Conservation (phyloP, 2,888 invertebrate genomes). For the Masnerella sp. region DNA sequence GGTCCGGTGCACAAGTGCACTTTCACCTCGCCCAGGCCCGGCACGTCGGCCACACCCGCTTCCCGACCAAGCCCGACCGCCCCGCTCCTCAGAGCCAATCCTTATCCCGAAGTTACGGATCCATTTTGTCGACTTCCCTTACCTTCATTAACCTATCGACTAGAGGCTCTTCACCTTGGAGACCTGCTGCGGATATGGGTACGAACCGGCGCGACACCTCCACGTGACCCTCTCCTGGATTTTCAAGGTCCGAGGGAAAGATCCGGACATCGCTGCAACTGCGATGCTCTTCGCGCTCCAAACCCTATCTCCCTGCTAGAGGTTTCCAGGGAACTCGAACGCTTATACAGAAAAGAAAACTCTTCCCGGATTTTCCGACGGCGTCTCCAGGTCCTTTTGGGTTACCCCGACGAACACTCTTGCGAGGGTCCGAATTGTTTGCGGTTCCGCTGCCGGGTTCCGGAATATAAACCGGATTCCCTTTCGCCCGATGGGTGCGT, state of each 20-base stretch:
- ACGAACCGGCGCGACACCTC: constrained; percentile 71
- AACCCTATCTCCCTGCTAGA: constrained; percentile 80
- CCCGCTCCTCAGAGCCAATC: constrained; percentile 86
- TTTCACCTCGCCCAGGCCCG: constrained; percentile 65
- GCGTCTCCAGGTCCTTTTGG: constrained; percentile 80
- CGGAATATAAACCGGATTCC: constrained; percentile 81
- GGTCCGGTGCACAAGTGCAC: no score
- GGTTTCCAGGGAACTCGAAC: constrained; percentile 79
- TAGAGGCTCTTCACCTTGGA: constrained; percentile 74
- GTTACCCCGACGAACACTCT: constrained; percentile 78
- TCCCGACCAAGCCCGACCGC: constrained; percentile 80
- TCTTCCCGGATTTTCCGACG: constrained; percentile 80
- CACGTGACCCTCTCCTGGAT: constrained; percentile 69
- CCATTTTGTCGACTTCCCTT: constrained; percentile 85
- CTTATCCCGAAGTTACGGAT: constrained; percentile 84
- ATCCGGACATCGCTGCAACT: constrained; percentile 78
- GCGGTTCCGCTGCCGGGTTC: constrained; percentile 81
- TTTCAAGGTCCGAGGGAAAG: constrained; percentile 80
- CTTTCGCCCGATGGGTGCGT: constrained; percentile 79
- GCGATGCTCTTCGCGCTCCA: constrained; percentile 78
- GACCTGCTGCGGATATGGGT: constrained; percentile 79
- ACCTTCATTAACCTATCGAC: constrained; percentile 84
- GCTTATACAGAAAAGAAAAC: constrained; percentile 79
- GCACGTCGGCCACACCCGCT: constrained; percentile 66
- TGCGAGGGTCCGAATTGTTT: constrained; percentile 78